Conservation (phyloP, 2,113 vertebrate genomes). For the Nerophis ophidion region DNA sequence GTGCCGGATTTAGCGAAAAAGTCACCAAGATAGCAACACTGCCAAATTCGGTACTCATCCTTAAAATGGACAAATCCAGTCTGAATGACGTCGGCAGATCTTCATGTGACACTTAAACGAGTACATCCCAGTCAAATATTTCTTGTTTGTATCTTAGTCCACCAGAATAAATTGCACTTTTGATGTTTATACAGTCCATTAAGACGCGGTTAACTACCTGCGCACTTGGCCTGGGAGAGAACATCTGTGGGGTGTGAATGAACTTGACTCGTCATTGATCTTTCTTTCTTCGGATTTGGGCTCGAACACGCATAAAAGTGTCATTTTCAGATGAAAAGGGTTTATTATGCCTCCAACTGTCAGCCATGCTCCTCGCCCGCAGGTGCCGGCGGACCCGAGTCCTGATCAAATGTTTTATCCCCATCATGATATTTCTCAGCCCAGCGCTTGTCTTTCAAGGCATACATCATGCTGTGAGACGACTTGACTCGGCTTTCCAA, state of each 20-base stretch:
- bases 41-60: no score
- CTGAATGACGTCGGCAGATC: conserved; percentile 35
- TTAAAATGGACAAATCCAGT: conserved; percentile 52
- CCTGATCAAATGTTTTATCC: conserved; percentile 10
- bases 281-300: conserved; percentile 10
- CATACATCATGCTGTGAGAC: conserved; percentile 58
- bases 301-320: conserved; percentile 20
- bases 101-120: conserved; percentile 35
- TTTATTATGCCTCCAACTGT: conserved; percentile 28
- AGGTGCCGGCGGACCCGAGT: conserved; percentile 26
- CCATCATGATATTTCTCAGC: conserved; percentile 42
- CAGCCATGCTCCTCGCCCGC: conserved; percentile 15
- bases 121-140: conserved; percentile 30
- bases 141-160: conserved; percentile 24
- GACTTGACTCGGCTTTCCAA: conserved; percentile 56
- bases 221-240: background rate
- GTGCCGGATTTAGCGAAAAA: no score
- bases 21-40: no score
- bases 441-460: conserved; percentile 35
- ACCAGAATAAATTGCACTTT: conserved; percentile 12
- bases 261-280: conserved; percentile 9
- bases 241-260: conserved; percentile 4
- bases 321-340: conserved; percentile 29
- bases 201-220: conserved; percentile 8
- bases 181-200: conserved; percentile 33